These are phyloP conservation scores for Brachynemurus nebulosus DNA, from an alignment of 2,888 invertebrate genomes.

Conservation along the genomic window DNA sequence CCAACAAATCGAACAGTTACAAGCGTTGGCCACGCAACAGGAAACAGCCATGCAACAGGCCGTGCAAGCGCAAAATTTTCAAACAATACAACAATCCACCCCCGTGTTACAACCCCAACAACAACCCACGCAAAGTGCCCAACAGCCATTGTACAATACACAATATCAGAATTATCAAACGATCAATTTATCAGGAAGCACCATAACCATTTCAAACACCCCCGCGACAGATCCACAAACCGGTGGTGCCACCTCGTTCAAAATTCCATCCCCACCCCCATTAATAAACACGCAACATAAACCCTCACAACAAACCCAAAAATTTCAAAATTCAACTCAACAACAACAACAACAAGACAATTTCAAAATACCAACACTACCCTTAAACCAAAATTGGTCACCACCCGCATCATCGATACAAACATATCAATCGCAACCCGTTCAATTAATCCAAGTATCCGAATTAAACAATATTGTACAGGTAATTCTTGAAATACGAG, in stretches of 20 bases:
- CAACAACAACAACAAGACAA: constrained; percentile 1
- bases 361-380: constrained; percentile 7
- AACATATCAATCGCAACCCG: constrained; percentile 4
- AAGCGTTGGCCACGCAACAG: neutral
- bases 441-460: constrained; percentile 4
- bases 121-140: constrained; percentile 19
- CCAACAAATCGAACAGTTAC: neutral
- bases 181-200: constrained; percentile 7
- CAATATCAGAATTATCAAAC: constrained; percentile 1
- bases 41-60: neutral
- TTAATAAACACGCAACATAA: neutral
- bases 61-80: neutral
- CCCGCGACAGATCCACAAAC: constrained; percentile 25
- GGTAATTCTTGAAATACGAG: too few species aligned
- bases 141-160: constrained; percentile 18
- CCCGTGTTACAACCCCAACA: constrained; percentile 21
- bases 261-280: constrained; percentile 36
- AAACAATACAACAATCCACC: neutral
- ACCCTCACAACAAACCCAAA: too few species aligned
- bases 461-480: neutral
- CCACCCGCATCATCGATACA: constrained; percentile 1
- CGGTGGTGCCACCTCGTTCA: constrained; percentile 33
- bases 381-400: constrained; percentile 4
- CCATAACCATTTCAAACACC: constrained; percentile 18
- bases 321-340: neutral